These are phyloP conservation scores for Lathronympha strigana DNA, from an alignment of 2,888 invertebrate genomes.

Conservation along the genomic window DNA sequence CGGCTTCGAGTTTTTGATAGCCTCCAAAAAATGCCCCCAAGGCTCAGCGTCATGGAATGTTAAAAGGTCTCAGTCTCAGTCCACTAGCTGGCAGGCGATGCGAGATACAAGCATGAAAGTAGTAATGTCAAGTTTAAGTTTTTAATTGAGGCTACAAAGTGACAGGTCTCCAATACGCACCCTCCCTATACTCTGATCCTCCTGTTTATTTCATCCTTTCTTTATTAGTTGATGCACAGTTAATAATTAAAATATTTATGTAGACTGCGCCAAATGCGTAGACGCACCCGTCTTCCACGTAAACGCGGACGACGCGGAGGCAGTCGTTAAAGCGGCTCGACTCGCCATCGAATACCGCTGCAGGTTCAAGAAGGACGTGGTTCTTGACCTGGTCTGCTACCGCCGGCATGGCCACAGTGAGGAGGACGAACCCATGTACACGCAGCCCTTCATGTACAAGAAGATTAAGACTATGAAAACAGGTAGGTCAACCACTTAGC, in stretches of 20 bases:
- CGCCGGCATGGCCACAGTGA: conserved; percentile 97
- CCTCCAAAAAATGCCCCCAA: too few relatives aligned
- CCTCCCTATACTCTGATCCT: too few relatives aligned
- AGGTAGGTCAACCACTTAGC: conserved; percentile 54
- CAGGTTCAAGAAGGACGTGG: conserved; percentile 93
- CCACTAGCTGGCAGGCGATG: too few relatives aligned
- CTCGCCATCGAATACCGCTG: conserved; percentile 96
- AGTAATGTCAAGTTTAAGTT: too few relatives aligned
- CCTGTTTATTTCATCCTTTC: too few relatives aligned
- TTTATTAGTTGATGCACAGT: too few relatives aligned
- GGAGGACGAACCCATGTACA: conserved; percentile 97
- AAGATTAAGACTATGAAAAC: conserved; percentile 88
- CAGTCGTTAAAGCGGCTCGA: conserved; percentile 94
- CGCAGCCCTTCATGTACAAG: conserved; percentile 97
- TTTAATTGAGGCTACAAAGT: too few relatives aligned
- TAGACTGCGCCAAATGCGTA: conserved; percentile 93
- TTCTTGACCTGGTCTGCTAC: conserved; percentile 92
- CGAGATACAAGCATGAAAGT: too few relatives aligned
- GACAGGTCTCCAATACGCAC: too few relatives aligned
- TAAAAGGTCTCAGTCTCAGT: too few relatives aligned
- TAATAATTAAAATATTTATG: not conserved
- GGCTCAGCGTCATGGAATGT: too few relatives aligned
- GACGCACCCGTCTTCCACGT: conserved; percentile 98
- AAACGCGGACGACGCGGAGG: conserved; percentile 96
- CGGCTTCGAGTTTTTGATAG: too few relatives aligned